Base-by-base conservation (phyloP, 1,140 invertebrate genomes). In the Bombus vancouverensis region DNA sequence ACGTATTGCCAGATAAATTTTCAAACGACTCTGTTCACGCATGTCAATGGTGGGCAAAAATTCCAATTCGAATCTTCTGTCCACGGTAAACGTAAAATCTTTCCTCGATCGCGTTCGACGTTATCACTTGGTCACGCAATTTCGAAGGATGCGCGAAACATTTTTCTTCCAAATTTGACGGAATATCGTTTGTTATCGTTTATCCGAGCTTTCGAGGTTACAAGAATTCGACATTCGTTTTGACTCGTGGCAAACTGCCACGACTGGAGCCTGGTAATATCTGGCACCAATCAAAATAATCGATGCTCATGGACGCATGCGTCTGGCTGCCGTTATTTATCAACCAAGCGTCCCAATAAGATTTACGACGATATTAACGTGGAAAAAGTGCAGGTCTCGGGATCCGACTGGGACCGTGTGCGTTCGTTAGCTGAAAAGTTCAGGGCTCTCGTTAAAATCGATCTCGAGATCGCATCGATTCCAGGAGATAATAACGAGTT, bases 231-330 rank as follows among this genome's bases (percentile, higher is more conserved):
- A 57, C 59, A 79, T 82, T 90, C 74, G 89, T 88, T 83, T 83
- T 57, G 57, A 42, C 37, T 74, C 88, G 66, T 89, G 86, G 89
- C 89, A 90, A 80, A 81, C 89, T 83, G 88, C 88, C 83, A 88
- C 71, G 44, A 72, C 39, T 70, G 79, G 71, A 77, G 76, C 22
- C 87, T 83, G 83, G 77, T 32, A 90, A 87, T 87, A 90, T 90
- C 82, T 89, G 82, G 89, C 44, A 89, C 83, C 88, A 86, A 83
- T 74, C 71, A 79, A 90, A 90, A 88, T 90, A 90, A 90, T 90
- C 89, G 80, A 90, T 90, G 76, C 53, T 3, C 68, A 88, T n/a
- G 73, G 68, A 37, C 89, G 89, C 89, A 90, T 90, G 89, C 89
- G 88, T 90, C 62, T 73, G 44, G 72, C 25, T 59, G 22, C 18